Conservation (phyloP, 2,113 vertebrate species). For the Malurus cyaneus region DNA sequence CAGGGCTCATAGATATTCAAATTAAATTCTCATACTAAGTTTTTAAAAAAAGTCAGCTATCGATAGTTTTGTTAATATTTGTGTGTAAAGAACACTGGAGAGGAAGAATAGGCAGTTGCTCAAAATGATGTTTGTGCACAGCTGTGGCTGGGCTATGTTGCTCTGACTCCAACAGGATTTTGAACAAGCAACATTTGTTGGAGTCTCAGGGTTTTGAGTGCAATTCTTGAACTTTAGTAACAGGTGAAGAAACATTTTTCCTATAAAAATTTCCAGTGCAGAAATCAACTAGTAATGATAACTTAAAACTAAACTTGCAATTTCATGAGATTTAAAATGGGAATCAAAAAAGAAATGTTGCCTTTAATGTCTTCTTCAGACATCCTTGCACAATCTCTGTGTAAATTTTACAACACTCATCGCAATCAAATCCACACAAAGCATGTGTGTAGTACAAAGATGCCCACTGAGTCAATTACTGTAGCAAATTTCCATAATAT, state of each 20-base stretch:
- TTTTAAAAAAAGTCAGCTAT: neutral
- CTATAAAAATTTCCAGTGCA: neutral
- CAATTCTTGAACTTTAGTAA: neutral
- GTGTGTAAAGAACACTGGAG: neutral
- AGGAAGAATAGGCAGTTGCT: neutral
- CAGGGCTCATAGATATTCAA: neutral
- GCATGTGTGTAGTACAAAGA: neutral
- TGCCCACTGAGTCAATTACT: neutral
- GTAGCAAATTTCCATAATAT: neutral
- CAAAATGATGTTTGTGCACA: neutral
- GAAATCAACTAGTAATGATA: neutral
- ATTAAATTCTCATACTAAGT: neutral
- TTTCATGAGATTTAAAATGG: neutral
- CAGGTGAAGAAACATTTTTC: neutral
- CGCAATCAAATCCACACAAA: neutral
- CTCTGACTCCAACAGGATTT: neutral
- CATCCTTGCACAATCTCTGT: neutral
- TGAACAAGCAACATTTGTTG: neutral
- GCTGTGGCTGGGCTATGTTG: neutral
- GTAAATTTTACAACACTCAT: neutral
- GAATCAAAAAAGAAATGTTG: neutral
- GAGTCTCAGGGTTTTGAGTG: neutral
- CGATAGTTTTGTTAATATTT: neutral
- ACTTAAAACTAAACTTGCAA: neutral
- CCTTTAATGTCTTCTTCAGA: neutral